Base-by-base conservation (phyloP, 1,140 invertebrate species). In the Dreissena polymorpha region DNA sequence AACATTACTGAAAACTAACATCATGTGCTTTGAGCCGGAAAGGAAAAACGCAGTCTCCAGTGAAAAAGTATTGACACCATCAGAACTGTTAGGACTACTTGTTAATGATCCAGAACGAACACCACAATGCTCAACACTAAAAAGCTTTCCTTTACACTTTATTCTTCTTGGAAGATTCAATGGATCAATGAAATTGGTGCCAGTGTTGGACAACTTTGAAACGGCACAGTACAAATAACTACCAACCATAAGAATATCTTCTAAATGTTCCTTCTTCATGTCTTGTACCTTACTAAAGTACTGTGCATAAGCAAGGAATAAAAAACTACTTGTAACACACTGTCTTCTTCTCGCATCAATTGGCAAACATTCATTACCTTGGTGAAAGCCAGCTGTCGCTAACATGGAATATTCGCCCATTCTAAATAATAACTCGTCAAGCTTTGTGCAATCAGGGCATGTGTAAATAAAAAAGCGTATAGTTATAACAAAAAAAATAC, bases 141-240 rank as follows among this genome's bases (percentile, higher is more conserved):
- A 55, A 55, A 18, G 18, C 18, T 55, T 55, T 12, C 53, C 53
- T 18, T 55, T 55, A 12, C 12, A 55, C 53, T 55, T 55, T 12
- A 55, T 12, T 55, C 53, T 12, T 12, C 18, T 55, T 55, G 53
- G 53, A 55, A 55, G 53, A 12, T 55, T 55, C 53, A 18, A 55
- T 55, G 53, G 53, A 55, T 55, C 53, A 12, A 55, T 12, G 53
- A 55, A 55, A 12, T 55, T 12, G 18, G 12, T 12, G 18, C 12
- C 12, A 55, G 53, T 55, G 18, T 55, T 18, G 18, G 53, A 55
- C 53, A 55, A 55, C 12, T 67, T 16, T n/a, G 8, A 21, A 21
- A 77, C 13, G 18, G 73, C 75, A 77, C 75, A 67, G 29, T 77
- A 77, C 60, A 77, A 67, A 10, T 51, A 23, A 49, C 75, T 77